Conservation (phyloP, 2,113 vertebrate genomes). For the Nothoprocta perdicaria region DNA sequence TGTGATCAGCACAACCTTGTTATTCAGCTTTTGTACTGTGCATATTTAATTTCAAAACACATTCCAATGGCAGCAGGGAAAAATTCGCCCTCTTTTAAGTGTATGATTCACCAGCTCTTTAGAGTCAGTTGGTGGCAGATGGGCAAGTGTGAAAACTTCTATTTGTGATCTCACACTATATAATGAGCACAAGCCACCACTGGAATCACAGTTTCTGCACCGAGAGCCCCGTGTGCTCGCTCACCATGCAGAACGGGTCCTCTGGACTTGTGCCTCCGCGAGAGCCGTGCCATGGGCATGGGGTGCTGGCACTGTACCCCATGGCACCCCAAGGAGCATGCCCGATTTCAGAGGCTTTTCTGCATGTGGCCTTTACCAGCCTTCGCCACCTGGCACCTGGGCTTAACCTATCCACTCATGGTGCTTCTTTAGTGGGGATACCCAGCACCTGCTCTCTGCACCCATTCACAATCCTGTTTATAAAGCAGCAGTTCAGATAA, state of each 20-base stretch:
- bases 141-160: conserved; percentile 80
- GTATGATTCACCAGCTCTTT: conserved; percentile 76
- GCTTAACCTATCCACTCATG: neutral
- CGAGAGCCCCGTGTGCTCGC: conserved; percentile 28
- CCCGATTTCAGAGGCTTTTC: neutral
- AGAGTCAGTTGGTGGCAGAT: conserved; percentile 79
- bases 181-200: conserved; percentile 76
- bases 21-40: conserved; percentile 70
- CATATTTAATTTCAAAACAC: conserved; percentile 75
- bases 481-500: neutral
- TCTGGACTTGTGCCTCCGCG: neutral
- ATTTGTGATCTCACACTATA: conserved; percentile 80
- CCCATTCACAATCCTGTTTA: neutral
- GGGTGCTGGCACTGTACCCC: neutral
- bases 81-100: conserved; percentile 73
- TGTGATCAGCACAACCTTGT: conserved; percentile 68
- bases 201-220: conserved; percentile 66
- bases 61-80: conserved; percentile 69
- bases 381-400: neutral
- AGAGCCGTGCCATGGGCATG: neutral
- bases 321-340: neutral
- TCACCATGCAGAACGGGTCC: conserved; percentile 27
- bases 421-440: neutral
- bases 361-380: neutral
- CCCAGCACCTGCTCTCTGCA: neutral